phyloP scores from a whole-genome alignment of 2,797 vertebrate species.

The Molossus molossus region DNA sequence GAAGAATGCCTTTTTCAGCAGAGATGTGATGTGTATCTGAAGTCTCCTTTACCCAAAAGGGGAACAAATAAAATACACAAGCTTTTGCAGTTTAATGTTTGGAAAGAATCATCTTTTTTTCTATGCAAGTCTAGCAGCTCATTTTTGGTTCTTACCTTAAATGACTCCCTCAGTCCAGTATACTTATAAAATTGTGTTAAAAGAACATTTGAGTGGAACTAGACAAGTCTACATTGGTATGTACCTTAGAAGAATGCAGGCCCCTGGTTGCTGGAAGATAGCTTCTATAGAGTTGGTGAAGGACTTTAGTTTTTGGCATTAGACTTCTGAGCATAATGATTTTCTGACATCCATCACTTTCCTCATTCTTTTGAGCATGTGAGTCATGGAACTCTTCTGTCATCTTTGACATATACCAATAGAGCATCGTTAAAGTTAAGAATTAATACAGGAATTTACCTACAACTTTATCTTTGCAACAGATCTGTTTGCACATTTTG shows the following conservation, averaged over 20 bases:
- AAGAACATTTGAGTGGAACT: slow-evolving; percentile 21
- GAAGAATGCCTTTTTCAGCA: slow-evolving; percentile 33
- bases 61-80: background rate
- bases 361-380: background rate
- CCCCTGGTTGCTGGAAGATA: background rate
- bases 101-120: slow-evolving; percentile 53
- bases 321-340: background rate
- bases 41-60: background rate
- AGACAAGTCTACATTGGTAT: background rate
- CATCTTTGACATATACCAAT: slow-evolving; percentile 9
- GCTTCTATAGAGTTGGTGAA: background rate
- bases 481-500: slow-evolving; percentile 20
- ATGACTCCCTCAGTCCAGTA: background rate
- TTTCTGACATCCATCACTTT: slow-evolving; percentile 24
- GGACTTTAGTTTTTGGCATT: background rate
- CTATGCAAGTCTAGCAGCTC: background rate
- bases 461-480: background rate
- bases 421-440: slow-evolving; percentile 46
- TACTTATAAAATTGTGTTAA: slow-evolving; percentile 35
- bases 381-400: background rate
- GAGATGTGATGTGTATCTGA: slow-evolving; percentile 50
- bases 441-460: slow-evolving; percentile 60
- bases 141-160: slow-evolving; percentile 44
- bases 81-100: slow-evolving; percentile 30
- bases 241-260: slow-evolving; percentile 29